Percentiles rank a stretch among this genome's conserved stretches.
phyloP scores from a whole-genome alignment of 1,140 invertebrate species.

The Diorhabda sublineata region DNA sequence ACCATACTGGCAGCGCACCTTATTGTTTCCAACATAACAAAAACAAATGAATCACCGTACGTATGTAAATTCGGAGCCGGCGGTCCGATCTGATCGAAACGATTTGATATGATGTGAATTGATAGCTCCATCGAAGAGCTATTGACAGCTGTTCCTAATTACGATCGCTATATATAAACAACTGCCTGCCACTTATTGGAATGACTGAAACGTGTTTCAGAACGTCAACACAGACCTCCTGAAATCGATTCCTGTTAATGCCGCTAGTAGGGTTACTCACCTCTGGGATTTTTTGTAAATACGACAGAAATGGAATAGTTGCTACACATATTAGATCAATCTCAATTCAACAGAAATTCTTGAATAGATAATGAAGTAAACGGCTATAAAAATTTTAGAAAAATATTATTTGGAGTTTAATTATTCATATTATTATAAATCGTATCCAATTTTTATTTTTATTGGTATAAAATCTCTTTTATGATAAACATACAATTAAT shows the following conservation, averaged over 20 bases:
- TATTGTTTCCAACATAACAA: neutral
- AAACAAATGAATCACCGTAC: neutral
- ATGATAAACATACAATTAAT: no score
- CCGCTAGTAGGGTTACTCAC: constrained; percentile 10
- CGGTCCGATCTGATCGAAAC: neutral
- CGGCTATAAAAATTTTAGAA: no score
- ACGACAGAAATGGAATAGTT: neutral
- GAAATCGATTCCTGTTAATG: constrained; percentile 12
- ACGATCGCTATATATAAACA: constrained; percentile 1
- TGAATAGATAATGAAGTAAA: no score
- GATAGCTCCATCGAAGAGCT: constrained; percentile 2
- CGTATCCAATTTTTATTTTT: no score
- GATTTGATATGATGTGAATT: constrained; percentile 10
- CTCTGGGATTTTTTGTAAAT: constrained; percentile 7
- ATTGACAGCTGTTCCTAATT: constrained; percentile 12
- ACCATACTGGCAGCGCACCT: neutral
- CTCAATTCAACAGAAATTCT: no score
- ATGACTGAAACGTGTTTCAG: constrained; percentile 16
- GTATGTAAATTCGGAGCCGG: neutral
- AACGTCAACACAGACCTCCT: constrained; percentile 10
- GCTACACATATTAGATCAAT: neutral
- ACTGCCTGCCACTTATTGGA: constrained; percentile 11
- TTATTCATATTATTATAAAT: no score
- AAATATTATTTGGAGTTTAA: no score
- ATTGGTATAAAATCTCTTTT: no score